A percentile compares a stretch with the other conserved stretches of the same genome.
Evolutionary conservation across 2,113 vertebrate species (phyloP).

Genomic region (Cryptomyrus ogoouensis): DNA sequence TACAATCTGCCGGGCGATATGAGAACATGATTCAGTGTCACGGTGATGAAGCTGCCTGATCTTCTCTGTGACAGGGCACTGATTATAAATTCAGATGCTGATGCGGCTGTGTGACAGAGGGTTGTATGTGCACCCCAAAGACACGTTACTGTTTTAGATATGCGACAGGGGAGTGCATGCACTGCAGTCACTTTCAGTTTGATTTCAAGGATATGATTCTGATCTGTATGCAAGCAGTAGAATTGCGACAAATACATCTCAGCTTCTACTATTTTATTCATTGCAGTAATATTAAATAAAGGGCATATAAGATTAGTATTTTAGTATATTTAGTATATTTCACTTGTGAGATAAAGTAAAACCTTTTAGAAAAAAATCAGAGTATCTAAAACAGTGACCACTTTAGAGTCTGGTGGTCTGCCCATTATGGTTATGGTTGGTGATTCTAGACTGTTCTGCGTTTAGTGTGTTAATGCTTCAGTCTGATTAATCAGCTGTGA

Average conservation of each 20-base stretch:
- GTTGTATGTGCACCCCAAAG: neutral
- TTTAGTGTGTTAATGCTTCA: neutral
- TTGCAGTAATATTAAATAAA: neutral
- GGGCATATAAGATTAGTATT: neutral
- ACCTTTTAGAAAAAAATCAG: neutral
- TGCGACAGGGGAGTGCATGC: neutral
- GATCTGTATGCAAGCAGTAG: neutral
- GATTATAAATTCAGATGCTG: slow-evolving; percentile 61
- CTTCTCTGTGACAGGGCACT: slow-evolving; percentile 43
- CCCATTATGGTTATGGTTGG: neutral
- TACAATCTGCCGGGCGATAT: neutral
- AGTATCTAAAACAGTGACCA: neutral
- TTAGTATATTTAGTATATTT: neutral
- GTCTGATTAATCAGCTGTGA: neutral
- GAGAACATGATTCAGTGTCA: slow-evolving; percentile 7
- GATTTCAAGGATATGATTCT: neutral
- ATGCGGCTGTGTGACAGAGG: neutral
- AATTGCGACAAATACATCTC: neutral
- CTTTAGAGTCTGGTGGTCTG: neutral
- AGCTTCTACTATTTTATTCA: neutral
- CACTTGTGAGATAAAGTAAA: neutral
- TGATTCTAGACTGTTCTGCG: neutral
- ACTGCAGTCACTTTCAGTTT: neutral
- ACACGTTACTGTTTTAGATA: neutral
- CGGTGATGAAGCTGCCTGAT: neutral